A percentile compares a stretch with the other conserved stretches of the same genome.
These are phyloP conservation scores for Aphidius ervi DNA, from an alignment of 1,140 invertebrate genomes.

Conservation along the genomic window DNA sequence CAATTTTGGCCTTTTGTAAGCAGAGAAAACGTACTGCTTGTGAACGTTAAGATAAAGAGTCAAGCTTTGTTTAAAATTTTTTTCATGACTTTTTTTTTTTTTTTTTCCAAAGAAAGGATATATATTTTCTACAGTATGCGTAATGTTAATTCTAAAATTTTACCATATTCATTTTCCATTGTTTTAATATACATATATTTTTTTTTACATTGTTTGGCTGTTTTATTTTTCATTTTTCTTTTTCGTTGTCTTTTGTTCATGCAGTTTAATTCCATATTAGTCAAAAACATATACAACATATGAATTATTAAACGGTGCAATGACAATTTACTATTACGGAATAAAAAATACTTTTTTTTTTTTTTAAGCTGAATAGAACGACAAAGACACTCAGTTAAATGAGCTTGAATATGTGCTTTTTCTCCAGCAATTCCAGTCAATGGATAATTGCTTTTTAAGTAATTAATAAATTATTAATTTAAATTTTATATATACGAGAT, in stretches of 20 bases:
- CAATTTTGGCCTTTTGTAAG: slow-evolving; percentile 34
- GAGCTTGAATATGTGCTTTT: too few species aligned
- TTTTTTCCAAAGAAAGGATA: background rate
- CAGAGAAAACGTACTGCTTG: slow-evolving; percentile 11
- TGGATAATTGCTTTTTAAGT: too few species aligned
- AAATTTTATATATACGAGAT: too few species aligned
- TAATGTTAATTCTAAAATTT: slow-evolving; percentile 15
- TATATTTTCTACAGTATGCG: background rate
- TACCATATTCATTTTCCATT: slow-evolving; percentile 5
- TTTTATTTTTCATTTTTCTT: background rate
- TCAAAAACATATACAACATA: too few species aligned
- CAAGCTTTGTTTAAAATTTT: slow-evolving; percentile 7
- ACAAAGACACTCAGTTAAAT: too few species aligned
- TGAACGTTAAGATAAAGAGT: slow-evolving; percentile 18
- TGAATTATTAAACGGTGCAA: too few species aligned
- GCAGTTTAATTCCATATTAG: too few species aligned
- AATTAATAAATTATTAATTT: too few species aligned
- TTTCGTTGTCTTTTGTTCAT: background rate
- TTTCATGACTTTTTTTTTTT: slow-evolving; percentile 3
- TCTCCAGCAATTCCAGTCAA: too few species aligned
- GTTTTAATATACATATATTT: background rate
- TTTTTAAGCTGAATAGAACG: too few species aligned
- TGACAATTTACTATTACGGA: too few species aligned
- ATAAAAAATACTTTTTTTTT: too few species aligned
- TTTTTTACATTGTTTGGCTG: background rate